Percentiles rank a stretch among this genome's conserved stretches.
phyloP scores from a whole-genome alignment of 1,140 invertebrate genomes.

The Drosophila virilis region DNA sequence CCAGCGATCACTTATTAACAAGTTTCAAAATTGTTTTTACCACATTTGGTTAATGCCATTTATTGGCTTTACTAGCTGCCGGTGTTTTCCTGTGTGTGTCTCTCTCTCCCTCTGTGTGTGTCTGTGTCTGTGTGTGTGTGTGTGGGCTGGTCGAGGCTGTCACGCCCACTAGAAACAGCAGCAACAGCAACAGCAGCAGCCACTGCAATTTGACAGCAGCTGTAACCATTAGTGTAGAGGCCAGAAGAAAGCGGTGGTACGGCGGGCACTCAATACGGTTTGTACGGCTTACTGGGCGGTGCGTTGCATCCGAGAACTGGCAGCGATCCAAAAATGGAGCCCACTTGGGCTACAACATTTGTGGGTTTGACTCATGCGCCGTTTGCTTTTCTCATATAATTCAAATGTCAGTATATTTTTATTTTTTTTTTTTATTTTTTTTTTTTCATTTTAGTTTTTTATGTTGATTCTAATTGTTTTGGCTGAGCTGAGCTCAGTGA shows the following conservation, averaged over 20 bases:
- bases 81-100: slow-evolving; percentile 43
- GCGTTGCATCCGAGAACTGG: slow-evolving; percentile 54
- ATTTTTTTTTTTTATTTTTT: slow-evolving; percentile 2
- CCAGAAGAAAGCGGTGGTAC: slow-evolving; percentile 22
- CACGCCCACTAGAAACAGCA: slow-evolving; percentile 65
- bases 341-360: slow-evolving; percentile 37
- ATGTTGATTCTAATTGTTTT: slow-evolving; percentile 75
- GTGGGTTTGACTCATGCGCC: slow-evolving; percentile 25
- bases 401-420: slow-evolving; percentile 59
- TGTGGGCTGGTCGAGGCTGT: slow-evolving; percentile 59
- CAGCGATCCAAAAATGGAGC: slow-evolving; percentile 60
- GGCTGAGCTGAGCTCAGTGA: slow-evolving; percentile 18
- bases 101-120: slow-evolving; percentile 23
- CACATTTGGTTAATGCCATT: slow-evolving; percentile 80
- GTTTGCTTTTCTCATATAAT: slow-evolving; percentile 40
- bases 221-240: slow-evolving; percentile 9
- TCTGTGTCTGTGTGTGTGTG: slow-evolving; percentile 53
- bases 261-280: neutral
- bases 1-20: slow-evolving; percentile 69
- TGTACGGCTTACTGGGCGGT: slow-evolving; percentile 9
- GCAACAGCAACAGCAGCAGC: slow-evolving; percentile 54
- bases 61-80: slow-evolving; percentile 60
- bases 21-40: slow-evolving; percentile 79
- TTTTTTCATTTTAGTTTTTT: slow-evolving; percentile 9
- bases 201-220: slow-evolving; percentile 60